Percentiles rank a stretch among this genome's conserved stretches.
phyloP scores from a whole-genome alignment of 35 echinoderm and acorn worm genomes.

The Apostichopus californicus region DNA sequence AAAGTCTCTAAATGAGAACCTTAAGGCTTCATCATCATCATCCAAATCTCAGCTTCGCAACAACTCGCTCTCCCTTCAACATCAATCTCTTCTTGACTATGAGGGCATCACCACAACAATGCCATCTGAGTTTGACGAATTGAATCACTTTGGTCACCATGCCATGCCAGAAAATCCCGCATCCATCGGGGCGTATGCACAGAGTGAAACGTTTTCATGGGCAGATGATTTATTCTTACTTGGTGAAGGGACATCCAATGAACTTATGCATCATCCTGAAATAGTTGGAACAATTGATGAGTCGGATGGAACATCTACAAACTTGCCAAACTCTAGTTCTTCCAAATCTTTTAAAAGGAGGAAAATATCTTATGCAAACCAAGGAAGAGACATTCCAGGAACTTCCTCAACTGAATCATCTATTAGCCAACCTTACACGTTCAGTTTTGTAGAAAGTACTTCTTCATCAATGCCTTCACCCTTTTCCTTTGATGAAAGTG shows the following conservation, averaged over 20 bases:
- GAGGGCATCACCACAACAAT: neutral
- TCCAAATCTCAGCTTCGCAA: neutral
- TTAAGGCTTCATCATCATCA: neutral
- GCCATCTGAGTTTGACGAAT: neutral
- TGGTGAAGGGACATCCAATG: neutral
- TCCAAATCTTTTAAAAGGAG: neutral
- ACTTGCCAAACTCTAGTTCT: slow-evolving; percentile 1
- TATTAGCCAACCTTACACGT: neutral
- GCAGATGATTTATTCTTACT: slow-evolving; percentile 1
- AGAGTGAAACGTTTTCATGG: neutral
- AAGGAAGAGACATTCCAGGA: neutral
- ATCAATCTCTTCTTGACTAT: neutral
- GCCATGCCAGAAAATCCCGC: neutral
- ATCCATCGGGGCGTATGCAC: too few relatives aligned
- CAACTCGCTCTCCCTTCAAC: neutral
- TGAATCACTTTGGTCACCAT: neutral
- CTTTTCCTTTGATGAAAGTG: neutral
- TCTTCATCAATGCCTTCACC: neutral
- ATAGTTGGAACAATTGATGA: neutral
- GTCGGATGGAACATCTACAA: slow-evolving; percentile 16
- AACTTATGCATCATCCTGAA: slow-evolving; percentile 20
- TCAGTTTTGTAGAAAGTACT: neutral
- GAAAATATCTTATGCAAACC: neutral
- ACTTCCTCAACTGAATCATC: neutral
- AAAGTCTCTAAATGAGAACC: neutral